Evolutionary conservation across 1,140 invertebrate genomes (phyloP), one percentile per base, ranked within the genome.

Genomic region (Orchestia grillus): DNA sequence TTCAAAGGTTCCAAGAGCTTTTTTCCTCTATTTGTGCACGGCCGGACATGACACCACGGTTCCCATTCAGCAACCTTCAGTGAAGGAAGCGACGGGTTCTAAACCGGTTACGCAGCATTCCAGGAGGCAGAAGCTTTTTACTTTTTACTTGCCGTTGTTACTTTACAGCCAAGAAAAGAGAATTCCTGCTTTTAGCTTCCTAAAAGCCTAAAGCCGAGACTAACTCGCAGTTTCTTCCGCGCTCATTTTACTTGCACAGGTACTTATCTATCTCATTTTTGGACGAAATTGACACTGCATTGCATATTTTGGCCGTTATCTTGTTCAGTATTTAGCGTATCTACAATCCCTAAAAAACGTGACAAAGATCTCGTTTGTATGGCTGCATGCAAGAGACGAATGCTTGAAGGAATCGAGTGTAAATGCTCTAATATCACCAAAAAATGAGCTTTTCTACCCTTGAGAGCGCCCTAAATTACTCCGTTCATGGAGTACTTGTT

Each of bases 71-170:
- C 28, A 77, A 15, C 62, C 28, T 8, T 3, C 62, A 36, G 62
- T 1, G 11, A 28, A 77, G 62, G 62, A 77, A 77, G 62, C 62
- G 62, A 36, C 11, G 62, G 36, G 62, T 28, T 77, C 62, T 15
- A 77, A 77, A 77, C 62, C 62, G 62, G 62, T 77, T 77, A 77
- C 62, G 62, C 62, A 77, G 62, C 62, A 77, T 77, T 77, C 62
- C 62, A 28, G 36, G 62, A 77, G 62, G 62, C 47, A 23, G 62
- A 36, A 28, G 1, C 1, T 23, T n/a, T n/a, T n/a, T n/a, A n/a
- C n/a, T 77, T 77, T 77, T 77, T 77, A 77, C 28, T 77, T 77
- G 1, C 62, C 62, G 36, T 15, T 36, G 36, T 23, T 77, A 77
- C 62, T 77, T 77, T 28, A 77, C 11, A 77, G 28, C 11, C 62